phyloP scores from a whole-genome alignment of 1,140 invertebrate genomes.

The Notospermus geniculatus region DNA sequence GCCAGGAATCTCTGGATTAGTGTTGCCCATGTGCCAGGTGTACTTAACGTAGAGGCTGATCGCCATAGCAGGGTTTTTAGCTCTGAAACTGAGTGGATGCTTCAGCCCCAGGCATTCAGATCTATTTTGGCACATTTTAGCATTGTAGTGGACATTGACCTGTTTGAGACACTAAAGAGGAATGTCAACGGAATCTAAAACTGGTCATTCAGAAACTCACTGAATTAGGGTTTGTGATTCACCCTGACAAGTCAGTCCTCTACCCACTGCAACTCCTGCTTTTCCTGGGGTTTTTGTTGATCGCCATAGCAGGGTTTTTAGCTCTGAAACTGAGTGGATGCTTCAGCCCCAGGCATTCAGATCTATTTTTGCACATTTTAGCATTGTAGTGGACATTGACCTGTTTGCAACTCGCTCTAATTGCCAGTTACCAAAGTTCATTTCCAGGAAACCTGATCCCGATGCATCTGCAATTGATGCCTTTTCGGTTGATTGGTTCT shows the following conservation, averaged over 20 bases:
- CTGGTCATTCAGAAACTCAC: no score
- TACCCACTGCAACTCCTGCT: no score
- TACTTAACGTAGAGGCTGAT: conserved; percentile 23
- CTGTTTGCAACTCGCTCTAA: conserved; percentile 27
- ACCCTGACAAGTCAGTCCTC: no score
- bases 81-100: conserved; percentile 20
- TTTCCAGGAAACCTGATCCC: conserved; percentile 17
- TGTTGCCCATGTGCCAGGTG: conserved; percentile 19
- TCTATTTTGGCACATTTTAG: conserved; percentile 10
- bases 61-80: conserved; percentile 15
- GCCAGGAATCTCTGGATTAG: conserved; percentile 14
- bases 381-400: no score
- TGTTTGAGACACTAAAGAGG: no score
- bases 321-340: conserved; percentile 20
- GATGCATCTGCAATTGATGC: conserved; percentile 20
- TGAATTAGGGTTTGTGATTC: no score
- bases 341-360: not conserved
- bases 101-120: not conserved
- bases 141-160: conserved; percentile 12
- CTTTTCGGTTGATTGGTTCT: conserved; percentile 20
- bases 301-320: no score
- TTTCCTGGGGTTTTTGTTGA: no score
- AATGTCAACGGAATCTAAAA: no score
- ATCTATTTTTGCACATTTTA: conserved; percentile 13
- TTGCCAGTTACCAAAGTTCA: conserved; percentile 15